Evolutionary conservation across 2,113 vertebrate genomes (phyloP).

Genomic region (Pygoscelis adeliae): DNA sequence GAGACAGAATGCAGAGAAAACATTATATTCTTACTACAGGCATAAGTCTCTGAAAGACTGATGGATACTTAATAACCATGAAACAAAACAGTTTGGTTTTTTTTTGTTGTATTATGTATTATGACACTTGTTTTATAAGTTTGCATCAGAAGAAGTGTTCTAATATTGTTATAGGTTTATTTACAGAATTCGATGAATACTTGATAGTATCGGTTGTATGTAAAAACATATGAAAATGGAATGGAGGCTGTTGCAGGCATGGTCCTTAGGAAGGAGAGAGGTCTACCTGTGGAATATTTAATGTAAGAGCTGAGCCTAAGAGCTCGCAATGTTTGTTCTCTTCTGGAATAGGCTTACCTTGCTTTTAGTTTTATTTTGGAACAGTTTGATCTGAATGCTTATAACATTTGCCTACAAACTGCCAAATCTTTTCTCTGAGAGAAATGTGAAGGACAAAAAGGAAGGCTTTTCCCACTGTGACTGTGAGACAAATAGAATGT

Average conservation of each 20-base stretch:
- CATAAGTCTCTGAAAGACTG: not conserved
- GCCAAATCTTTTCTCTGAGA: not conserved
- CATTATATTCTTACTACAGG: not conserved
- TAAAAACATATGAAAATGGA: not conserved
- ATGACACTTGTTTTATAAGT: not conserved
- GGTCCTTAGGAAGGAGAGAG: not conserved
- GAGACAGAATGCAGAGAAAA: not conserved
- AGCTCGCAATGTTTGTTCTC: not conserved
- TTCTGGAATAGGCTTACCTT: not conserved
- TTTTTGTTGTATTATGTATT: not conserved
- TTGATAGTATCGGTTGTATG: not conserved
- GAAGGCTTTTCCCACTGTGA: not conserved
- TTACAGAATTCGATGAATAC: not conserved
- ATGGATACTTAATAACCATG: not conserved
- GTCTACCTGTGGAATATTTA: not conserved
- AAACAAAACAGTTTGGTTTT: not conserved
- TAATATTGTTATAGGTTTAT: not conserved
- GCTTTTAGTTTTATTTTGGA: not conserved
- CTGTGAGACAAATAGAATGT: not conserved
- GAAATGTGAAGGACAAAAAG: not conserved
- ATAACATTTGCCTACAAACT: not conserved
- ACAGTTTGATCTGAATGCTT: not conserved
- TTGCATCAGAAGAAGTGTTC: not conserved
- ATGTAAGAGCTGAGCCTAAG: not conserved
- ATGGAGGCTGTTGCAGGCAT: not conserved